These are phyloP conservation scores for Hystrix brachyura DNA, from an alignment of 2,113 vertebrate species.

Conservation along the genomic window DNA sequence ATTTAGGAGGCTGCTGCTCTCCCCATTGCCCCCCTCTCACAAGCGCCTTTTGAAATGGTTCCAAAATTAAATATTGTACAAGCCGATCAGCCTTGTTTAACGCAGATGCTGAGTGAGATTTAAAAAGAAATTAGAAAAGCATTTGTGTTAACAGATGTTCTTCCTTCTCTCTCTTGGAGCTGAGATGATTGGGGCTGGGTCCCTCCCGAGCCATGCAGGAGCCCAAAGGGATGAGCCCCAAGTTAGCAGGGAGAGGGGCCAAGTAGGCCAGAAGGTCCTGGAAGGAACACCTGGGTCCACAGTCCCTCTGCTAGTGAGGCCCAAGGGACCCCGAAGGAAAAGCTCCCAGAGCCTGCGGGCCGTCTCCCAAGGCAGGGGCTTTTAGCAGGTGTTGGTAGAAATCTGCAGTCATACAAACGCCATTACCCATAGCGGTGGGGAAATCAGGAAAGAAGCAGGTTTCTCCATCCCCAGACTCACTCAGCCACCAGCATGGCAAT, in stretches of 20 bases:
- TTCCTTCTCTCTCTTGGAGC: constrained; percentile 79
- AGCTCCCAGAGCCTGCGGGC: not conserved
- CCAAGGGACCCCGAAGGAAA: not conserved
- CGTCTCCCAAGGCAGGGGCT: not conserved
- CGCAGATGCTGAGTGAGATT: constrained; percentile 84
- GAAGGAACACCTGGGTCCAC: not conserved
- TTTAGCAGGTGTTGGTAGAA: not conserved
- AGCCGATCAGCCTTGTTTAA: constrained; percentile 82
- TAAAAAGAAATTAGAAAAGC: constrained; percentile 83
- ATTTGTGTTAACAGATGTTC: constrained; percentile 87
- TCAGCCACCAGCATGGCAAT: not conserved
- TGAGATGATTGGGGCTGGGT: constrained; percentile 37
- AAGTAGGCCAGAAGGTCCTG: not conserved
- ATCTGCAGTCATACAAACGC: not conserved
- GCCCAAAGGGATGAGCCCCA: constrained; percentile 55
- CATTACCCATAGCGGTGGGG: not conserved
- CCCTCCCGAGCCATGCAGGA: constrained; percentile 59
- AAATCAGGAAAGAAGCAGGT: not conserved
- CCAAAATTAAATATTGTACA: constrained; percentile 84
- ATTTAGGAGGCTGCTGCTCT: constrained; percentile 81
- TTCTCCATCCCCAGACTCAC: not conserved
- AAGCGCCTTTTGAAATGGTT: constrained; percentile 82
- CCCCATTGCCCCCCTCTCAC: constrained; percentile 47
- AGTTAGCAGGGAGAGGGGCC: not conserved
- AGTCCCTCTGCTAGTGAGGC: not conserved